phyloP scores from a whole-genome alignment of 2,888 invertebrate species.

The Cerastis rubricosa region DNA sequence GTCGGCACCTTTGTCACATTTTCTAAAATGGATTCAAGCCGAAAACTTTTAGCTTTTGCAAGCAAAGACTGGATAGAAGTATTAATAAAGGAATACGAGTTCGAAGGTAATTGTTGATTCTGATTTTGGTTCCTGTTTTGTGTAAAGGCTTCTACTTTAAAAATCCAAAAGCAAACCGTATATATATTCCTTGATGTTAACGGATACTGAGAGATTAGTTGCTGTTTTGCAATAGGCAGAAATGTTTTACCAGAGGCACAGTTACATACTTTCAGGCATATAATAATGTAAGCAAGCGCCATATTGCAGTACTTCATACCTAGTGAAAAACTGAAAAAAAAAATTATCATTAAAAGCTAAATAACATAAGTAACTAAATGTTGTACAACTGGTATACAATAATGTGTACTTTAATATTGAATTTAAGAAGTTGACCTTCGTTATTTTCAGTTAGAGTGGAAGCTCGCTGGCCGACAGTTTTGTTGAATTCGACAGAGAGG shows the following conservation, averaged over 20 bases:
- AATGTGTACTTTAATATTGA: background rate
- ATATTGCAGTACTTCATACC: background rate
- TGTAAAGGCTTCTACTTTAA: background rate
- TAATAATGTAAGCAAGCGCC: no score
- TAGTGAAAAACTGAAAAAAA: background rate
- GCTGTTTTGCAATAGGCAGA: background rate
- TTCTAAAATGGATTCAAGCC: conserved; percentile 46
- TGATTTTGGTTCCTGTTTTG: background rate
- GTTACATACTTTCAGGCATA: no score
- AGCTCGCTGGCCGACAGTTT: conserved; percentile 55
- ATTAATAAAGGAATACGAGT: conserved; percentile 67
- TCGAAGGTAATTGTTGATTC: conserved; percentile 67
- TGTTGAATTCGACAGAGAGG: conserved; percentile 67
- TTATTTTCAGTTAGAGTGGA: conserved; percentile 51
- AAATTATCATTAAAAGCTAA: background rate
- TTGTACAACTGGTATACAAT: background rate
- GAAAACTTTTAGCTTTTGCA: conserved; percentile 29
- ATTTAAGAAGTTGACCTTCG: background rate
- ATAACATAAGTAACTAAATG: background rate
- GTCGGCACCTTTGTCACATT: conserved; percentile 17
- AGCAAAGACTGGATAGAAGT: conserved; percentile 66
- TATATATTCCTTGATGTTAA: background rate
- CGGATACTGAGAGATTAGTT: background rate
- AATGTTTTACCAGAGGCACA: no score
- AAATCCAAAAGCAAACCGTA: no score